Conservation (phyloP, 2,113 vertebrate genomes). For the Hypanus sabinus region DNA sequence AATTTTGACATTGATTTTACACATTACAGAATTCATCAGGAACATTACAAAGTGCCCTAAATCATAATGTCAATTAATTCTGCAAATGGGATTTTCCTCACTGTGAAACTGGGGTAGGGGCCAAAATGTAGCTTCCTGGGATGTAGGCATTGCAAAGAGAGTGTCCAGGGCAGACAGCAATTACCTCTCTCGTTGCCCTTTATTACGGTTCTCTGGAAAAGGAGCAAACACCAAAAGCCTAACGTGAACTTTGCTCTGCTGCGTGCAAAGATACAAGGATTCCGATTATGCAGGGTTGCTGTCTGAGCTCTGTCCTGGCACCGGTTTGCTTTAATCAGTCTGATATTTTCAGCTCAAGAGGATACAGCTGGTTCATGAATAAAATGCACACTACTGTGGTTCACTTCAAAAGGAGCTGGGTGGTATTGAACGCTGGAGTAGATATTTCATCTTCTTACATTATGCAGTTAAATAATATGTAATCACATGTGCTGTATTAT, state of each 20-base stretch:
- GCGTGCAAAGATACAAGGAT: background rate
- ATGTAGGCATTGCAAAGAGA: too few species aligned
- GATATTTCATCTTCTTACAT: constrained; percentile 27
- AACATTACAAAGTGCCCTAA: background rate
- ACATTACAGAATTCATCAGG: background rate
- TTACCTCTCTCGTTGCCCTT: background rate
- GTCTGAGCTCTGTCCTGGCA: constrained; percentile 19
- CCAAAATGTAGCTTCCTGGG: background rate
- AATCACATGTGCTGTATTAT: background rate
- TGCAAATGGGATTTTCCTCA: background rate
- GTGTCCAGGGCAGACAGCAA: background rate
- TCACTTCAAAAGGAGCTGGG: constrained; percentile 14
- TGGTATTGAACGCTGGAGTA: background rate
- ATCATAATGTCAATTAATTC: background rate
- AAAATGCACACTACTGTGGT: constrained; percentile 17
- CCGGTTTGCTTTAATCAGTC: constrained; percentile 19
- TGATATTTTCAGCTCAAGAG: constrained; percentile 29
- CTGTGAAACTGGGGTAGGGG: background rate
- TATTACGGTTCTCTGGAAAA: background rate
- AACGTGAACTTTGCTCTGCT: background rate
- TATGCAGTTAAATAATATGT: background rate
- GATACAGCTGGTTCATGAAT: constrained; percentile 29
- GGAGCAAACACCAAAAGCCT: background rate
- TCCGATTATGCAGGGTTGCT: constrained; percentile 16
- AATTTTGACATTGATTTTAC: background rate